Evolutionary conservation across 2,113 vertebrate genomes (phyloP), one percentile per base, ranked within the genome.

Genomic region (Accipiter cooperii): DNA sequence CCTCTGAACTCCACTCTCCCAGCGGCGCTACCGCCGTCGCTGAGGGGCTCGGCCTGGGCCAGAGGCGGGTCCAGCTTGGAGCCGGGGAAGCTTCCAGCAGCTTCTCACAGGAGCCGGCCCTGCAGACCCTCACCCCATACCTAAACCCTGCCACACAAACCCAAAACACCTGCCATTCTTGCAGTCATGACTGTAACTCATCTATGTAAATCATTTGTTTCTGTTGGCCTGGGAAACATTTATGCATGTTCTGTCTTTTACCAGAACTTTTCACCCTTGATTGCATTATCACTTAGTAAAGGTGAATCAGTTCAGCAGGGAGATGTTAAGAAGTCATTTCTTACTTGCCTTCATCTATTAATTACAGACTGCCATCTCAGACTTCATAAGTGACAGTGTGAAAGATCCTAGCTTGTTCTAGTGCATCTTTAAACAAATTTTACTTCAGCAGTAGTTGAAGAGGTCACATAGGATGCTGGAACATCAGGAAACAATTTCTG

Each of bases 121-220:
- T 54, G 52, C 2, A 0, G 26, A 4, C 16, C 26, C 28, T 28
- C 6, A 9, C 52, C 15, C 9, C 0, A 2, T 11, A 54, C 16
- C 28, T 17, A 54, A 29, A 29, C 52, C 52, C 28, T 1, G 0
- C 5, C 52, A 29, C 26, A 17, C 16, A 54, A 29, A 17, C 52
- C 6, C 28, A 10, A 54, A 54, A 17, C 28, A 54, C 14, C 26
- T 29, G 15, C 6, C 24, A 9, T 68, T 89, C 51, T 58, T 70
- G 25, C 44, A 61, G 28, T 61, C 13, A 19, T 22, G 6, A 9
- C 17, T 69, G 17, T 51, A 36, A 65, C 21, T 73, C 33, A 58
- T 28, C 38, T 68, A 5, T 12, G 13, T 64, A 33, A 57, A 79
- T 57, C 0, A 12, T 80, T 93, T 49, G 5, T 47, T 93, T 77